These are phyloP conservation scores for Ischnura elegans DNA, from an alignment of 2,888 invertebrate genomes.

Conservation along the genomic window DNA sequence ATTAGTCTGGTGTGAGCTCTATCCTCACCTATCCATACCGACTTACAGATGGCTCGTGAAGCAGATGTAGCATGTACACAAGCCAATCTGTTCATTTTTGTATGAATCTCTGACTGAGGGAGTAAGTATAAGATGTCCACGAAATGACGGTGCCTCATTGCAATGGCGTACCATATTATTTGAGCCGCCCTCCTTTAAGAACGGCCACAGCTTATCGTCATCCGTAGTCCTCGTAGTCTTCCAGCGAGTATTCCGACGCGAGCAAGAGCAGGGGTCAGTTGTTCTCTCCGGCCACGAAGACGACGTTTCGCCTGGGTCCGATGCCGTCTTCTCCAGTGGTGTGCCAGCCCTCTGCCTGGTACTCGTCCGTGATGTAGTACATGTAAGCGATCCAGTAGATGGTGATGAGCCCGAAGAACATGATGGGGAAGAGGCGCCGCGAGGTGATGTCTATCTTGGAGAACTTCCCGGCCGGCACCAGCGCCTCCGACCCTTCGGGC, in stretches of 20 bases:
- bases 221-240: not conserved
- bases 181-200: not conserved
- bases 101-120: too few relatives aligned
- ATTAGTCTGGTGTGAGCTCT: too few relatives aligned
- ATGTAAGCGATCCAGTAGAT: constrained; percentile 77
- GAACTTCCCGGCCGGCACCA: constrained; percentile 72
- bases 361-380: constrained; percentile 75
- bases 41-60: too few relatives aligned
- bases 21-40: too few relatives aligned
- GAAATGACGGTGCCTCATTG: too few relatives aligned
- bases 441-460: constrained; percentile 81
- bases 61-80: too few relatives aligned
- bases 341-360: constrained; percentile 30
- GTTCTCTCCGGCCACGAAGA: constrained; percentile 36
- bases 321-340: not conserved
- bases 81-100: too few relatives aligned
- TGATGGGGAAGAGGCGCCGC: constrained; percentile 80
- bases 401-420: constrained; percentile 80
- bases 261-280: constrained; percentile 27
- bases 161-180: too few relatives aligned
- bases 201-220: not conserved
- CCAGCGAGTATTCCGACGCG: not conserved
- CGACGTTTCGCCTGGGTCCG: constrained; percentile 30
- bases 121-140: too few relatives aligned
- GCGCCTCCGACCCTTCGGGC: not conserved